Conservation (phyloP, 1,140 invertebrate genomes). For the Hypsibius dujardini region DNA sequence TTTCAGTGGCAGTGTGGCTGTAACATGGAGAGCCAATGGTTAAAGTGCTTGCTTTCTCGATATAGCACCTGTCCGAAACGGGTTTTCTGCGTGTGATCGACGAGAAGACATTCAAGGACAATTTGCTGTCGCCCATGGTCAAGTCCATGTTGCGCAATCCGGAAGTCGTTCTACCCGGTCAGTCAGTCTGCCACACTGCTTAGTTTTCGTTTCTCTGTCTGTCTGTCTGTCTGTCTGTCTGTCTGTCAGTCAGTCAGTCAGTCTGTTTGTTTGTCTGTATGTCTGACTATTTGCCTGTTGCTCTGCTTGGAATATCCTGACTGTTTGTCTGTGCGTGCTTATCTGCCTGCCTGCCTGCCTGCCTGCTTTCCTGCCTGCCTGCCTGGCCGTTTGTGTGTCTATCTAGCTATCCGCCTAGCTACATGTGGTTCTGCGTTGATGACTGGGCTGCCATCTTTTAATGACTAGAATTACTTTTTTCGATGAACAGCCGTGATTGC, state of each 20-base stretch:
- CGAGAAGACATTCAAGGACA: slow-evolving; percentile 45
- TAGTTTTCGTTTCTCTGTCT: too few species aligned
- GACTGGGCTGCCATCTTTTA: neutral
- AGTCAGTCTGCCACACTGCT: neutral
- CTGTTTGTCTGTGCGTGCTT: too few species aligned
- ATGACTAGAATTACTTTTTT: slow-evolving; percentile 22
- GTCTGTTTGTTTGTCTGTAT: too few species aligned
- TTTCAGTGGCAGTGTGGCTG: neutral
- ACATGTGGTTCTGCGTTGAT: slow-evolving; percentile 20
- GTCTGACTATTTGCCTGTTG: too few species aligned
- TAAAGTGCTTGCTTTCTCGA: neutral
- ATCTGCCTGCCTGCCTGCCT: too few species aligned
- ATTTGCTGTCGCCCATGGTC: slow-evolving; percentile 61
- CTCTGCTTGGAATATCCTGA: too few species aligned
- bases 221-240: too few species aligned
- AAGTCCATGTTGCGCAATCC: slow-evolving; percentile 82
- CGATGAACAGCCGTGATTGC: slow-evolving; percentile 44
- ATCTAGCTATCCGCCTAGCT: too few species aligned
- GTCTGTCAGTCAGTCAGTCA: too few species aligned
- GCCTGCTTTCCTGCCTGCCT: too few species aligned
- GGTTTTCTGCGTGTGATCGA: neutral
- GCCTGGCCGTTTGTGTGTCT: too few species aligned
- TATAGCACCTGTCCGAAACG: neutral
- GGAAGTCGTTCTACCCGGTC: slow-evolving; percentile 57
- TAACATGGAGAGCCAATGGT: neutral